Base-by-base conservation (phyloP, 2,113 vertebrate genomes). In the Dunckerocampus dactyliophorus region DNA sequence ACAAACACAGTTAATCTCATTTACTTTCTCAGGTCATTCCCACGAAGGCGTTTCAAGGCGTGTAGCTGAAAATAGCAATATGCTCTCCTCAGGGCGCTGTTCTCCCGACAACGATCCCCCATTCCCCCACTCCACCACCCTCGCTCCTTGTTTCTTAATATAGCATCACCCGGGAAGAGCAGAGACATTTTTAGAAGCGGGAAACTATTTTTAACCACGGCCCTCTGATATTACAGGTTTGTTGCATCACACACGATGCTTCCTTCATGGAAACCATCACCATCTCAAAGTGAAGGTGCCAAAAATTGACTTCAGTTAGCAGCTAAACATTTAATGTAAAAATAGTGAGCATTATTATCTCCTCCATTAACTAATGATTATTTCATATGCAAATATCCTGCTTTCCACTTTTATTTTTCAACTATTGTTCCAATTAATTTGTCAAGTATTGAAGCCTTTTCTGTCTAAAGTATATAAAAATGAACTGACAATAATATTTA, bases 11-110 rank as follows among this genome's bases (percentile, higher is more conserved):
- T 6, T 69, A 62, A 74, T 76, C 62, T 65, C 31, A 67, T 71
- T 84, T 75, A 69, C 72, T 43, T 43, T 43, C 39, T 43, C 73
- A 66, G 73, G 75, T 76, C 67, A 62, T 84, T 47, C 63, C 61
- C 53, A 75, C 74, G 62, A 72, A 72, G 82, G 73, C 67, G 42
- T 67, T 79, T 75, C 60, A 70, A 79, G 66, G 53, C 49, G 31
- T 16, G 71, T 1, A 13, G 47, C 88, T 90, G 88, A 71, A 75
- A 89, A 89, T 89, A 90, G 77, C 76, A 0, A 2, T 10, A 11
- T 11, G 42, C 63, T 76, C 79, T 67, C 80, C 77, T 76, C 60
- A 0, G 60, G 67, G 74, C 65, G 34, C 71, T 46, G 70, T 65
- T 72, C 82, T 77, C 56, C 69, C 64, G 8, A 42, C 54, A 5